Percentiles rank a stretch among this genome's conserved stretches.
phyloP scores from a whole-genome alignment of 2,113 vertebrate species.

The Mola mola region DNA sequence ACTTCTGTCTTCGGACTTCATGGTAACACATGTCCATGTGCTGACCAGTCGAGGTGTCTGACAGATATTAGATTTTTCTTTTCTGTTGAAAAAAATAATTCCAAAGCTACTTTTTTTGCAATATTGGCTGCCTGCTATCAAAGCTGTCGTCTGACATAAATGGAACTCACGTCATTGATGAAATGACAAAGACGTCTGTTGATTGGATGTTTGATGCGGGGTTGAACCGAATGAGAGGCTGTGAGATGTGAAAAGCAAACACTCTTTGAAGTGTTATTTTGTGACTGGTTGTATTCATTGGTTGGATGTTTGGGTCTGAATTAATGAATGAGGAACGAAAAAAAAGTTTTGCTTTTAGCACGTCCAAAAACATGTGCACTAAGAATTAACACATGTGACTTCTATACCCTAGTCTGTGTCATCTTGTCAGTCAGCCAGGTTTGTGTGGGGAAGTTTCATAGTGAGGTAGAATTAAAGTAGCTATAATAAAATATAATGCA shows the following conservation, averaged over 20 bases:
- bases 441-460: slow-evolving; percentile 1
- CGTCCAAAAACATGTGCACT: slow-evolving; percentile 37
- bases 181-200: slow-evolving; percentile 65
- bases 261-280: slow-evolving; percentile 66
- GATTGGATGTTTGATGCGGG: slow-evolving; percentile 66
- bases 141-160: slow-evolving; percentile 50
- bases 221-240: slow-evolving; percentile 47
- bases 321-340: slow-evolving; percentile 51
- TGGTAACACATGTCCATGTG: no score
- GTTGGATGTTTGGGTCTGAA: slow-evolving; percentile 27
- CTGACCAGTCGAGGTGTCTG: no score
- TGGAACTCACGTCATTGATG: slow-evolving; percentile 44
- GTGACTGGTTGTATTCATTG: slow-evolving; percentile 59
- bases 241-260: slow-evolving; percentile 41
- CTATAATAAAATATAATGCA: no score
- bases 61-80: neutral
- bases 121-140: slow-evolving; percentile 41
- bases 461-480: neutral
- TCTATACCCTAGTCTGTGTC: slow-evolving; percentile 6
- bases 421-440: slow-evolving; percentile 10
- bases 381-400: slow-evolving; percentile 44
- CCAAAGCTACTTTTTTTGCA: slow-evolving; percentile 27
- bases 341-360: slow-evolving; percentile 37
- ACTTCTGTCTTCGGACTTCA: no score
- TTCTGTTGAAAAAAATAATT: slow-evolving; percentile 22